A percentile compares a stretch with the other conserved stretches of the same genome.
phyloP scores from a whole-genome alignment of 2,113 vertebrate species.

The Pseudorhombus dupliciocellatus region DNA sequence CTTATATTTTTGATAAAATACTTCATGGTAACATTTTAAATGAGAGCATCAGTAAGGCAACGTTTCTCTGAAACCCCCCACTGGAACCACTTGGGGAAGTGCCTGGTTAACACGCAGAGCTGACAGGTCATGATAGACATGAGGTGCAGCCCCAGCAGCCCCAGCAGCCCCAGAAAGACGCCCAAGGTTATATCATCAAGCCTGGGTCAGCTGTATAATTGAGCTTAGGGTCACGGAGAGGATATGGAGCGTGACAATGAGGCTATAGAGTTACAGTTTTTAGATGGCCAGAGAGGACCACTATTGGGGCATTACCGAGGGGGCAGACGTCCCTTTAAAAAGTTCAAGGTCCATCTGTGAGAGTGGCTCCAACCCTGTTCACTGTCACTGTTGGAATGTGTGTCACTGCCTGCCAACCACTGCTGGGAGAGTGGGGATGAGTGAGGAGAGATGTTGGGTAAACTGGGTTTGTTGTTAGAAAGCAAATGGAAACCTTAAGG shows the following conservation, averaged over 20 bases:
- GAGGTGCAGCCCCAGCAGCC: conserved; percentile 69
- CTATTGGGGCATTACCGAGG: conserved; percentile 50
- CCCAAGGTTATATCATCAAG: conserved; percentile 84
- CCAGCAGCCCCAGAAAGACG: conserved; percentile 68
- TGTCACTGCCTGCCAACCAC: conserved; percentile 46
- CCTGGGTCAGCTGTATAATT: conserved; percentile 82
- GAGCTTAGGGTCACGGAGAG: conserved; percentile 75
- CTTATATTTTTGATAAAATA: background rate
- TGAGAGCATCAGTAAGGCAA: background rate
- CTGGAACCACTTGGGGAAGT: conserved; percentile 79
- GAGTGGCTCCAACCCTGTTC: conserved; percentile 57
- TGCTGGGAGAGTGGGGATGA: conserved; percentile 19
- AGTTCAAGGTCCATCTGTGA: conserved; percentile 72
- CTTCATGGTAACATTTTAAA: conserved; percentile 6
- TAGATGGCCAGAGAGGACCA: conserved; percentile 38
- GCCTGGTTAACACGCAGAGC: conserved; percentile 78
- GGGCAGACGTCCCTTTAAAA: conserved; percentile 67
- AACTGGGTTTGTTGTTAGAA: conserved; percentile 23
- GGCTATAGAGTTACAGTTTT: conserved; percentile 80
- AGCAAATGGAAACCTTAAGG: conserved; percentile 13
- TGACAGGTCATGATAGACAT: conserved; percentile 79
- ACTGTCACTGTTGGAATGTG: conserved; percentile 63
- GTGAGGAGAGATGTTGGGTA: conserved; percentile 14
- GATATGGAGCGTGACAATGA: conserved; percentile 81
- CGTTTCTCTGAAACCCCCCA: conserved; percentile 47